Evolutionary conservation across 2,113 vertebrate genomes (phyloP), one percentile per base, ranked within the genome.

Genomic region (Podarcis cretensis): DNA sequence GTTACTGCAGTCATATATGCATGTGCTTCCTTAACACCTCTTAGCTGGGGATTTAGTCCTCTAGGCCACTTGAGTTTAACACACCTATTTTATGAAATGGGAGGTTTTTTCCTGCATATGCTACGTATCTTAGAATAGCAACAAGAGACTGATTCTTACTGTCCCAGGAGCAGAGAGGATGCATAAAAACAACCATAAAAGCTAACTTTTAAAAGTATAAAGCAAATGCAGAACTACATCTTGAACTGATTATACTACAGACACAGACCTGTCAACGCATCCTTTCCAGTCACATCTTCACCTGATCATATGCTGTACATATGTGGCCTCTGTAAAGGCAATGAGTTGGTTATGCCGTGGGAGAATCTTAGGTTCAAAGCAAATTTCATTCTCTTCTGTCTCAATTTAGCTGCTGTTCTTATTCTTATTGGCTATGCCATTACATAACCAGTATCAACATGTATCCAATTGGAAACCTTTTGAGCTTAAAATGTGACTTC

Each of bases 221-320:
- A 91, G 25, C 14, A 80, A 18, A 40, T 12, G 30, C 10, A 68
- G 73, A 80, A 92, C 57, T 84, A 35, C 43, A 85, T 86, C 2
- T 54, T 93, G 57, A 32, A 92, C 66, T 71, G 80, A 87, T 89
- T 90, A 89, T n/a, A 90, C 81, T 87, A 89, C 5, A 79, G 75
- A 40, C 18, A 90, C 21, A 83, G 87, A 80, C 1, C 20, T 92
- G 71, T 93, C 94, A 93, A 48, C 63, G 71, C 74, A 14, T 37
- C 37, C 23, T 93, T 83, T 48, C 6, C 5, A 63, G 54, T 89
- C 82, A 90, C 65, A 90, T 30, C 84, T 84, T 84, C 65, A 75
- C 78, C n/a, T 91, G 16, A 5, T 43, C 85, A 92, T 82, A 9
- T 74, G 90, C 79, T 78, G 13, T 69, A 78, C 35, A 48, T 63